Evolutionary conservation across 1,140 invertebrate species (phyloP), one percentile per base, ranked within the genome.

Genomic region (Prorops nasuta): DNA sequence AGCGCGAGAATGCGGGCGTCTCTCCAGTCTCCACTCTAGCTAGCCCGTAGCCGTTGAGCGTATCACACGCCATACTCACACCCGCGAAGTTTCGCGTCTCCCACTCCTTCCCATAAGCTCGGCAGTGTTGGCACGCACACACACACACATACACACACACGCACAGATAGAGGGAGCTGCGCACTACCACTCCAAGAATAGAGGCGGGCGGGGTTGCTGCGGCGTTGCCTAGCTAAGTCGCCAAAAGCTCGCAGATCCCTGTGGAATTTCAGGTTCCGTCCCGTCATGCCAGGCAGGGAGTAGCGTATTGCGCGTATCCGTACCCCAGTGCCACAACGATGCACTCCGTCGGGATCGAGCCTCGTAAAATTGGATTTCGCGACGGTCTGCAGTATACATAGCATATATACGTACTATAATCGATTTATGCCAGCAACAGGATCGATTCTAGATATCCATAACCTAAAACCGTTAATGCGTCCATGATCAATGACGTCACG

Each of bases 301-400:
- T 34, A 43, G 47, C 43, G 58, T 54, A 60, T 55, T 50, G 58
- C 56, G 56, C 47, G 40, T n/a, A n/a, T n/a, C 47, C 47, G 42
- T 60, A 52, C 51, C 55, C 19, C 28, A 41, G 24, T 6, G 42
- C 54, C 57, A 56, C 36, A 42, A 42, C 34, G 58, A 59, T 60
- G 58, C 58, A 60, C 57, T 56, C 52, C 39, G 32, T 14, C 43
- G 57, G 52, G 57, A 60, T 60, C 57, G 52, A 43, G 57, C 57
- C 49, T 60, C 57, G 58, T 60, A 60, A 60, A 60, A 60, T 60
- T 60, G 52, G 58, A 60, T 60, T 60, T 60, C 44, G 34, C 48
- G 24, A 6, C 24, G 24, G 24, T 7, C 6, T 28, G 12, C 24
- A 12, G 24, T 6, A 28, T 28, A 28, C 24, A 6, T 28, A 28